Evolutionary conservation across 2,797 vertebrate genomes (phyloP).

Genomic region (Miichthys miiuy): DNA sequence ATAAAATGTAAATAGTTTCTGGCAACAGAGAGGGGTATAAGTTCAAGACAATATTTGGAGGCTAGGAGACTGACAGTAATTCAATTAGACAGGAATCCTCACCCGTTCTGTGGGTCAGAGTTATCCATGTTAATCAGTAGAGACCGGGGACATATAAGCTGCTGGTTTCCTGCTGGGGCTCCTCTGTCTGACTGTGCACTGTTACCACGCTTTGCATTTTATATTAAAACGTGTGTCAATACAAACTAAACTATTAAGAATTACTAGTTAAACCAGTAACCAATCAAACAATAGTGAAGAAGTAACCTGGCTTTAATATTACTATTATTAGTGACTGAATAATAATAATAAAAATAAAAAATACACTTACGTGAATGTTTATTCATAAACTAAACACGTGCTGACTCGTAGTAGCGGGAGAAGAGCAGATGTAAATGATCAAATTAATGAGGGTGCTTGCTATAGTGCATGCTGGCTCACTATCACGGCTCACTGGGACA

Average conservation of each 20-base stretch:
- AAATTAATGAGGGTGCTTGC: not conserved
- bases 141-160: conserved; percentile 84
- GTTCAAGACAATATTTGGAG: conserved; percentile 91
- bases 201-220: conserved; percentile 45
- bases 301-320: not conserved
- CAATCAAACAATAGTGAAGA: not conserved
- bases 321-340: not conserved
- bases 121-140: conserved; percentile 88
- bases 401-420: not conserved
- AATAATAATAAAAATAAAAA: not conserved
- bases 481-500: not conserved
- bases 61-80: conserved; percentile 89
- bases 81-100: conserved; percentile 91
- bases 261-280: not conserved
- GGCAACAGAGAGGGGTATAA: conserved; percentile 80
- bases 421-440: not conserved
- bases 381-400: not conserved
- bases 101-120: conserved; percentile 86
- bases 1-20: conserved; percentile 72
- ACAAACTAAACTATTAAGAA: conserved; percentile 37
- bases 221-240: conserved; percentile 43
- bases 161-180: conserved; percentile 81
- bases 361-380: not conserved
- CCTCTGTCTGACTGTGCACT: conserved; percentile 69
- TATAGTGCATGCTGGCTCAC: not conserved